A percentile compares a stretch with the other conserved stretches of the same genome.
phyloP scores from a whole-genome alignment of 1,140 invertebrate species.

The Brachionus paranguensis region DNA sequence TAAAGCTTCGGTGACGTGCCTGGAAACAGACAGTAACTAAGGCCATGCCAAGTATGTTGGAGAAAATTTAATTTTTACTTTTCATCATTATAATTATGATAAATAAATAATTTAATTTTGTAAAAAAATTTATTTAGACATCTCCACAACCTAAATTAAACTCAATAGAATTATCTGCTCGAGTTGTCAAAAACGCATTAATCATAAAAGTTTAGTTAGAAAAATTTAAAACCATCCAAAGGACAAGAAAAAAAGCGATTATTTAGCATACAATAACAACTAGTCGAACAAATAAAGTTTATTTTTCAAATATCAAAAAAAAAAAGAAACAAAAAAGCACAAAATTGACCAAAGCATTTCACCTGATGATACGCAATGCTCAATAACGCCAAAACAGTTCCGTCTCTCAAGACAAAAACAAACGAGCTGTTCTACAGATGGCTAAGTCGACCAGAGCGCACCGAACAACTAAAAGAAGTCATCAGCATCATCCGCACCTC shows the following conservation, averaged over 20 bases:
- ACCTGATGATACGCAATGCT: neutral
- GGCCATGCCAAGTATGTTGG: neutral
- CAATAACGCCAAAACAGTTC: slow-evolving; percentile 1
- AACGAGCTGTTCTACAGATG: slow-evolving; percentile 38
- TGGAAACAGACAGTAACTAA: neutral
- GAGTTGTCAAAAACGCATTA: neutral
- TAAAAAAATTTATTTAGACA: neutral
- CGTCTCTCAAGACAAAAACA: neutral
- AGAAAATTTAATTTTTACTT: neutral
- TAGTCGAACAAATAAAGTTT: neutral
- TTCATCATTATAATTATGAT: neutral
- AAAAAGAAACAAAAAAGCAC: neutral
- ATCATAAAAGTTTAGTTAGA: slow-evolving; percentile 19
- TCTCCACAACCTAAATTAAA: slow-evolving; percentile 14
- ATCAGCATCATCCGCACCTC: neutral
- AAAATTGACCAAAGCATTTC: neutral
- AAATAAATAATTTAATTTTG: slow-evolving; percentile 22
- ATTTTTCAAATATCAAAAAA: neutral
- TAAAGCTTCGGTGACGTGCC: neutral
- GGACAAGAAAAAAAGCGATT: neutral
- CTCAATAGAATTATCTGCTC: neutral
- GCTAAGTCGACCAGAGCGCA: slow-evolving; percentile 20
- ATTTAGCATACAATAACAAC: neutral
- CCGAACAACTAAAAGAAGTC: slow-evolving; percentile 23
- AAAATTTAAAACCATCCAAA: neutral